Base-by-base conservation (phyloP, 2,888 invertebrate species). In the Rhamphomyia laevipes region DNA sequence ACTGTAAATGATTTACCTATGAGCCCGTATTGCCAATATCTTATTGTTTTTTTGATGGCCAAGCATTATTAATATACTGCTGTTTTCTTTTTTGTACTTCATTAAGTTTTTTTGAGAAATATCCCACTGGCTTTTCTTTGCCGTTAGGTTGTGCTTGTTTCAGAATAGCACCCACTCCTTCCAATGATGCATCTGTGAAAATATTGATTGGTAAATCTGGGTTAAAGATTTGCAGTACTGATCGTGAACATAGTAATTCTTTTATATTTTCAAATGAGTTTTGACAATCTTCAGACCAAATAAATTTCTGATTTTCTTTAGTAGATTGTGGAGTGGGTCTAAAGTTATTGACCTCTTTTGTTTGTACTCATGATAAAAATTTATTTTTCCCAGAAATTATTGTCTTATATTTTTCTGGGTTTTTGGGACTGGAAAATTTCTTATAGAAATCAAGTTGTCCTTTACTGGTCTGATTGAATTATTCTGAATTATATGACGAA, bases 321-420 rank as follows among this genome's bases (percentile, higher is more conserved):
- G n/a, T n/a, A n/a, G n/a, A n/a, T n/a, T n/a, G n/a, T n/a, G n/a
- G n/a, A n/a, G n/a, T n/a, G n/a, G n/a, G n/a, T n/a, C n/a, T n/a
- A n/a, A n/a, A n/a, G 53, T 51, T 38, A 53, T 52, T 21, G 51
- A 33, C 37, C 31, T 54, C 5, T 55, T 42, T 48, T 43, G 35
- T 17, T 51, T 45, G 9, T 53, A 55, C 49, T 54, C 41, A 49
- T 56, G 41, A 27, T 57, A 55, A 50, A 54, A 52, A 50, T 53
- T 51, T 12, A 52, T 56, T 51, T 55, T 52, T 43, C 52, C 49
- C 38, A n/a, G n/a, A n/a, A n/a, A 53, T 51, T 53, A 53, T 38
- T 55, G 51, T 44, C 51, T 31, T 55, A 53, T n/a, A n/a, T n/a
- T n/a, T n/a, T n/a, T 17, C 55, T 51, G n/a, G n/a, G n/a, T n/a